These are phyloP conservation scores for Barypeithes pellucidus DNA, from an alignment of 2,888 invertebrate species.

Conservation along the genomic window DNA sequence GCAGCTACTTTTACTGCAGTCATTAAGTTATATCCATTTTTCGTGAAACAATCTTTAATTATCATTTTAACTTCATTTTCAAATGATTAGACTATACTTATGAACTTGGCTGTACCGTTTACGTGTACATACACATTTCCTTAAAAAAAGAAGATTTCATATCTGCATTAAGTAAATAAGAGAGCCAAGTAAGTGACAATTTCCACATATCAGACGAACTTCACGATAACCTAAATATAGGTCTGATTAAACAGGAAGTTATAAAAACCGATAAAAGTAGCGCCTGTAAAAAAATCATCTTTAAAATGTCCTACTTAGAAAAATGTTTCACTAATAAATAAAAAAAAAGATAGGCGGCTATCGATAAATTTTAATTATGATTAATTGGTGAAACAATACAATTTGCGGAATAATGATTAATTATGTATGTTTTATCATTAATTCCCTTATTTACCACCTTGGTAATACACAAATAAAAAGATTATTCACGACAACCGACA, in stretches of 20 bases:
- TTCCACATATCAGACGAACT: constrained; percentile 19
- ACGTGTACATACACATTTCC: constrained; percentile 1
- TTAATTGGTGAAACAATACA: no score
- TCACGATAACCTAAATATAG: constrained; percentile 35
- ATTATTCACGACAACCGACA: no score
- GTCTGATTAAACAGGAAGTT: constrained; percentile 36
- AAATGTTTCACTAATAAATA: neutral
- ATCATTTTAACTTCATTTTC: no score
- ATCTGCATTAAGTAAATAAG: constrained; percentile 9
- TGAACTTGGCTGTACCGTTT: no score
- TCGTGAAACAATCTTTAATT: no score
- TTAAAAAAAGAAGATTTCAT: constrained; percentile 3
- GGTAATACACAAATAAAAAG: no score
- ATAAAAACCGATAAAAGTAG: constrained; percentile 11
- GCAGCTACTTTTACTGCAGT: no score
- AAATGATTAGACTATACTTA: no score
- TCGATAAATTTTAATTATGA: neutral
- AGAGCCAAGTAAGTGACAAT: constrained; percentile 14
- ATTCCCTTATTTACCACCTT: no score
- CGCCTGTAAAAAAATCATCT: constrained; percentile 18
- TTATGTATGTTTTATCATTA: no score
- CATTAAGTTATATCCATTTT: no score
- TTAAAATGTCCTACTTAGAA: neutral
- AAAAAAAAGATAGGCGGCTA: neutral
- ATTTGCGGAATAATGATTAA: no score